Evolutionary conservation across 2,113 vertebrate genomes (phyloP).

Genomic region (rabbit (Oryctolagus cuniculus)): DNA sequence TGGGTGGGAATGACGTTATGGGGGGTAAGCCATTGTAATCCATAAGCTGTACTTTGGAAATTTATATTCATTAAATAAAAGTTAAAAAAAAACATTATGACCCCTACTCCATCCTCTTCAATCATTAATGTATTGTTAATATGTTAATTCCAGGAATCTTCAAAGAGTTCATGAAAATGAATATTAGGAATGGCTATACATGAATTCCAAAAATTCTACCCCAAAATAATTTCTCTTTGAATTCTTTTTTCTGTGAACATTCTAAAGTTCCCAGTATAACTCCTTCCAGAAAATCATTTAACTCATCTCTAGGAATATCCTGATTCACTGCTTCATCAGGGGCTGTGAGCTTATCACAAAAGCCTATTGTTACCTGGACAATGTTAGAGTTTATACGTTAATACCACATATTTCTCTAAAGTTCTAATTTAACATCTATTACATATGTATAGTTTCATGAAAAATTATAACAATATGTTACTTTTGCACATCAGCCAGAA

Average conservation of each 20-base stretch:
- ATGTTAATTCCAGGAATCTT: neutral
- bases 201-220: too few species aligned
- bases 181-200: too few species aligned
- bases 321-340: neutral
- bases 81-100: too few species aligned
- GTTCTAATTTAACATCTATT: neutral
- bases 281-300: neutral
- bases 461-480: conserved; percentile 42
- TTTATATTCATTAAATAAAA: too few species aligned
- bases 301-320: neutral
- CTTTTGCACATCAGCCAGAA: conserved; percentile 39
- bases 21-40: too few species aligned
- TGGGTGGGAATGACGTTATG: too few species aligned
- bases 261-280: neutral
- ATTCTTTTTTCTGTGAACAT: too few species aligned
- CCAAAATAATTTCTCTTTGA: too few species aligned
- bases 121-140: neutral
- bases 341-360: neutral
- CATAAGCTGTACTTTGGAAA: too few species aligned
- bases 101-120: neutral
- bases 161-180: too few species aligned
- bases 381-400: neutral
- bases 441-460: neutral
- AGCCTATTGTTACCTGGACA: neutral
- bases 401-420: neutral